phyloP scores from a whole-genome alignment of 2,797 vertebrate genomes.

The Acrossocheilus fasciatus region DNA sequence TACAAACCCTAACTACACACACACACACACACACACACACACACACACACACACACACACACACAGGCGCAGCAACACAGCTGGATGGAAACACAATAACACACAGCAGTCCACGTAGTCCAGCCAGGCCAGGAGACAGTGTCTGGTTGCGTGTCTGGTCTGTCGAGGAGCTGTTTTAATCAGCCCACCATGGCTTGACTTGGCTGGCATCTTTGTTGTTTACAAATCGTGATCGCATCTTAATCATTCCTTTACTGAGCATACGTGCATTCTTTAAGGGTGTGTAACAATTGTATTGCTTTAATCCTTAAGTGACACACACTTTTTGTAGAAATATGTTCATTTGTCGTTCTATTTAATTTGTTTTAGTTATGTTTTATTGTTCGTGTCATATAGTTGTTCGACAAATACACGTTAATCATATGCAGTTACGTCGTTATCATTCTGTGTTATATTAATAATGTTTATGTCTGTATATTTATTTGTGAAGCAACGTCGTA shows the following conservation, averaged over 20 bases:
- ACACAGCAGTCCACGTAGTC: not conserved
- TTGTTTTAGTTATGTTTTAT: not conserved
- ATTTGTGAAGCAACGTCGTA: not conserved
- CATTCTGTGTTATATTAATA: not conserved
- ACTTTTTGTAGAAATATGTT: not conserved
- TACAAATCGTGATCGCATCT: constrained; percentile 6
- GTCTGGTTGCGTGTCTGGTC: constrained; percentile 19
- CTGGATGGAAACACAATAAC: constrained; percentile 11
- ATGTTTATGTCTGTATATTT: not conserved
- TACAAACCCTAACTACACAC: not conserved
- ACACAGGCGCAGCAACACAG: not conserved
- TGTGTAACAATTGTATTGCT: not conserved
- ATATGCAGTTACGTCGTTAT: not conserved
- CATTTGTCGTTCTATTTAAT: not conserved
- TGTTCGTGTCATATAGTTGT: not conserved
- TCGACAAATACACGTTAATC: not conserved
- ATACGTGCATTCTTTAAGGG: not conserved
- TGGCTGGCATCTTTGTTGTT: constrained; percentile 31
- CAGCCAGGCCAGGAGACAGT: constrained; percentile 21
- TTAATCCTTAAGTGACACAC: not conserved
- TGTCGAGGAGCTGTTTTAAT: not conserved
- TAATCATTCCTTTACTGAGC: not conserved
- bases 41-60: not conserved
- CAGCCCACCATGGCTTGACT: not conserved
- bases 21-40: not conserved